Evolutionary conservation across 2,797 vertebrate species (phyloP).

Genomic region (Mionectes olivaceus): DNA sequence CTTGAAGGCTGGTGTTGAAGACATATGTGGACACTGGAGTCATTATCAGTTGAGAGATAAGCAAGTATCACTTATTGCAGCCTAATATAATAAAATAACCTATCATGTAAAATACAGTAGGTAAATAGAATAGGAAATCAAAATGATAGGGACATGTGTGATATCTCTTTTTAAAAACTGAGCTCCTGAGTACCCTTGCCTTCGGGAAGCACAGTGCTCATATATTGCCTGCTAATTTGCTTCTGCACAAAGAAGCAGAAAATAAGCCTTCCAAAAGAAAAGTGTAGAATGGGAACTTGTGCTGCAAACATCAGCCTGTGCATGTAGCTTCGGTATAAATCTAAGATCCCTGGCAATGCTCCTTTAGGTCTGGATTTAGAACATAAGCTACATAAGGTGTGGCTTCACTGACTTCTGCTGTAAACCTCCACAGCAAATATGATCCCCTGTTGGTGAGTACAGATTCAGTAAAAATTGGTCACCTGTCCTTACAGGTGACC

Average conservation of each 20-base stretch:
- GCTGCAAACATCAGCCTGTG: neutral
- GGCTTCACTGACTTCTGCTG: neutral
- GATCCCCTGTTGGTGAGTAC: neutral
- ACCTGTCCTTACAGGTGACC: neutral
- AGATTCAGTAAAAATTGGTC: neutral
- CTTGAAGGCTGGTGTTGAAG: slow-evolving; percentile 90
- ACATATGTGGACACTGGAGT: slow-evolving; percentile 97
- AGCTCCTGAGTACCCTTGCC: neutral
- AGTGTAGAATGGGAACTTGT: neutral
- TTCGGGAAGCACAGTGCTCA: neutral
- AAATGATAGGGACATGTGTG: neutral
- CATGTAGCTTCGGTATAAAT: neutral
- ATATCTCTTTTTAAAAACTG: neutral
- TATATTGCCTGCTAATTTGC: neutral
- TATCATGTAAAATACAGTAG: neutral
- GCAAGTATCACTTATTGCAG: slow-evolving; percentile 77
- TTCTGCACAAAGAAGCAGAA: neutral
- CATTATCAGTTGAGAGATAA: slow-evolving; percentile 97
- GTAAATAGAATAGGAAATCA: slow-evolving; percentile 5
- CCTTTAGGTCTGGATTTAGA: neutral
- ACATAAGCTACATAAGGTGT: neutral
- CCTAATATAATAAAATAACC: neutral
- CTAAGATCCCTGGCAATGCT: fast-evolving
- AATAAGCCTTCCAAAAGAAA: neutral
- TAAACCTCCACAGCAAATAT: neutral